Conservation (phyloP, 2,888 invertebrate genomes). For the Cheilosia impressa region DNA sequence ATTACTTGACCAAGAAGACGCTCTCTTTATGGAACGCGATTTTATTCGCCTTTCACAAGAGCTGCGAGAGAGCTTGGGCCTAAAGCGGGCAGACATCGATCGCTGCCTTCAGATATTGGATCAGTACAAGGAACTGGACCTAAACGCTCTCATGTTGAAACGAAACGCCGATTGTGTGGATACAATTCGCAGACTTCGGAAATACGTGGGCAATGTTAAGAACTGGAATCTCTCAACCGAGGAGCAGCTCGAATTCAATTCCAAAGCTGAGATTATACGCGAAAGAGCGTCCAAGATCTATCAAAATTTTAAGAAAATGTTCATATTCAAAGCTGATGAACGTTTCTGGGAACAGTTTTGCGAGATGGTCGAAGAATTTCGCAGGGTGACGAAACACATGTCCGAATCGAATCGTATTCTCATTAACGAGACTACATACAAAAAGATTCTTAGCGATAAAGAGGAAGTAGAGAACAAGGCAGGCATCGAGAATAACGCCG, state of each 20-base stretch:
- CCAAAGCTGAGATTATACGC: conserved; percentile 89
- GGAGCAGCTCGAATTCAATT: conserved; percentile 87
- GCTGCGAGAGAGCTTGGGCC: conserved; percentile 82
- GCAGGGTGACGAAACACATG: conserved; percentile 87
- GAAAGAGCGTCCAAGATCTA: conserved; percentile 87
- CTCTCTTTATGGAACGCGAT: conserved; percentile 80
- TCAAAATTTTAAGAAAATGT: conserved; percentile 85
- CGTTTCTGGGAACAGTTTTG: conserved; percentile 90
- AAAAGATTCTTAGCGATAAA: conserved; percentile 77
- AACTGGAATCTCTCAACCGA: conserved; percentile 88
- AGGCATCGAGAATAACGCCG: not conserved
- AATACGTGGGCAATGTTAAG: conserved; percentile 91
- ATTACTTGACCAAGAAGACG: conserved; percentile 81
- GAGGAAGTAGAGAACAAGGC: conserved; percentile 18
- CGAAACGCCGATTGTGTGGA: conserved; percentile 92
- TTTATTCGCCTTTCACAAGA: conserved; percentile 81
- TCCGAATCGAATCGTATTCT: conserved; percentile 80
- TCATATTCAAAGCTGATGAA: conserved; percentile 86
- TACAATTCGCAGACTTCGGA: conserved; percentile 89
- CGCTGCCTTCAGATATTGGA: conserved; percentile 89
- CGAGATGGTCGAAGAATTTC: conserved; percentile 88
- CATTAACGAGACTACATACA: conserved; percentile 79
- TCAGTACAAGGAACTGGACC: conserved; percentile 84
- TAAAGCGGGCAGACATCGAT: conserved; percentile 87
- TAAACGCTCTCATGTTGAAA: conserved; percentile 89